Evolutionary conservation across 2,797 vertebrate species (phyloP).

Genomic region (Yasuhikotakia modesta): DNA sequence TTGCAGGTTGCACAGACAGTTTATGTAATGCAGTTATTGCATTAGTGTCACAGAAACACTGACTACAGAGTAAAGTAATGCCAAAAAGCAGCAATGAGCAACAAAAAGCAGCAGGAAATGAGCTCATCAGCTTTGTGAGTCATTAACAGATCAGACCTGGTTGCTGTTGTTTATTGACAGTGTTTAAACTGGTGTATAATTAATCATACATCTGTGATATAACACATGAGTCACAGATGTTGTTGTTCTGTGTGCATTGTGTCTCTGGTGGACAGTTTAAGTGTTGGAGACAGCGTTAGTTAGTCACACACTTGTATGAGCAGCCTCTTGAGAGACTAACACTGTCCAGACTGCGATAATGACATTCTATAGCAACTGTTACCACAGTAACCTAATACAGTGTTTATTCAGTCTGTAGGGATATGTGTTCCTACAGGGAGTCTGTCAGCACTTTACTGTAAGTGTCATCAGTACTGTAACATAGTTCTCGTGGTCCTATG

Average conservation of each 20-base stretch:
- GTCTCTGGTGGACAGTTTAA: neutral
- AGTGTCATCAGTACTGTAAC: neutral
- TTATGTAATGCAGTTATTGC: neutral
- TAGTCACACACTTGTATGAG: conserved; percentile 30
- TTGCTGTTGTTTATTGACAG: conserved; percentile 3
- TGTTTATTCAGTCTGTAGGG: conserved; percentile 24
- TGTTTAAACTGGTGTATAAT: conserved; percentile 7
- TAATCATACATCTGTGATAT: conserved; percentile 4
- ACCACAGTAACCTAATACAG: conserved; percentile 26
- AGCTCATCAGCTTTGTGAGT: neutral
- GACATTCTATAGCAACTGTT: conserved; percentile 41
- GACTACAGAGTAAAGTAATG: neutral
- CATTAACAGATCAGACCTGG: conserved; percentile 1
- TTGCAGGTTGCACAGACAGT: conserved; percentile 2
- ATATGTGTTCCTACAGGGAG: neutral
- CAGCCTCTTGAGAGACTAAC: conserved; percentile 33
- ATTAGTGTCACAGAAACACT: neutral
- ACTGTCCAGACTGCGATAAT: conserved; percentile 40
- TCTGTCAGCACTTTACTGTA: conserved; percentile 27
- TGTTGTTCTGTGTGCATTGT: conserved; percentile 7
- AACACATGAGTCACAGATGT: neutral
- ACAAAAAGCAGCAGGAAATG: conserved; percentile 6
- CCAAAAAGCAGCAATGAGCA: neutral
- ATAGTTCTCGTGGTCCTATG: neutral
- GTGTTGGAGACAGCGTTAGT: conserved; percentile 27